Base-by-base conservation (phyloP, 1,140 invertebrate species). In the Hypothenemus hampei region DNA sequence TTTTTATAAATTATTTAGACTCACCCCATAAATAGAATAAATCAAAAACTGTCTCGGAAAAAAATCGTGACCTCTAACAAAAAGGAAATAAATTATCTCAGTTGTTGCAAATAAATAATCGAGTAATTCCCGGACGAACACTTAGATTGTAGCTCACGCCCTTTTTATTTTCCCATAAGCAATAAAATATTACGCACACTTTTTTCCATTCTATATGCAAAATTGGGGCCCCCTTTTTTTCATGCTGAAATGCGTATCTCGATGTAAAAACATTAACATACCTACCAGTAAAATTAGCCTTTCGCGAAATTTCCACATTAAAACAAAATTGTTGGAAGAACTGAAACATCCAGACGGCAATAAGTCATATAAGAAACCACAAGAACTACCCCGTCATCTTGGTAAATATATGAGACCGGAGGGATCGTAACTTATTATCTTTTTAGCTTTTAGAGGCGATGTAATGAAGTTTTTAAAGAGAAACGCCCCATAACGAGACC, bases 401-500 rank as follows among this genome's bases (percentile, higher is more conserved):
- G 13, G 26, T 31, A 31, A 31, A 31, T 31, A 31, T 31, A 31
- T 31, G 26, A 31, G 26, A 31, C 26, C 26, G 10, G 26, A 13
- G 26, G 26, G 26, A 31, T 31, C 26, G 26, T 31, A 31, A 31
- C 26, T 31, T 31, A 31, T 31, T 31, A 31, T 31, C 26, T 31
- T 31, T 31, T 31, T 31, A 31, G 26, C 26, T 31, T 31, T 31
- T 13, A 13, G 13, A 13, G 26, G 26, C 26, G 8, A 31, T 13
- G 26, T 31, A 31, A 31, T 31, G 26, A 31, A 31, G 26, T 31
- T 31, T 31, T 31, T 31, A 35, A 49, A 49, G 23, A 47, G 16
- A 33, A 24, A 31, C 5, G 16, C 21, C 16, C 31, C 16, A 13
- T 19, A 39, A 21, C 37, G n/a, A 18, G 21, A 4, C 10, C 13